Evolutionary conservation across 1,140 invertebrate genomes (phyloP).

Genomic region (Drosophila mauritiana): DNA sequence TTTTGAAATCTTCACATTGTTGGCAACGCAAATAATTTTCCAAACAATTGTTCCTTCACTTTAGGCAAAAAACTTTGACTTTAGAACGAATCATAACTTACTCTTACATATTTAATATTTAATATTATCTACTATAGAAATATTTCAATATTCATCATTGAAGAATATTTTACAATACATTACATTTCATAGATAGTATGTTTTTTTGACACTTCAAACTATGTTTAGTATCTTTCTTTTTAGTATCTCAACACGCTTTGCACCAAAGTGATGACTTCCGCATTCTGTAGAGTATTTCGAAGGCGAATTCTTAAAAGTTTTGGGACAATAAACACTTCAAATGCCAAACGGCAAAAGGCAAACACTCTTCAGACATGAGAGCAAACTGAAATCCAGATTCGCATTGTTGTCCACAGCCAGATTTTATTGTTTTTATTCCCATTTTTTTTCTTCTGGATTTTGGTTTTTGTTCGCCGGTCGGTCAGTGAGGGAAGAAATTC

Average conservation of each 20-base stretch:
- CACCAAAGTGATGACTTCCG: background rate
- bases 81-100: background rate
- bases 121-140: too few species aligned
- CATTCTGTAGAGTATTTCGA: conserved; percentile 22
- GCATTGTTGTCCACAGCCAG: conserved; percentile 33
- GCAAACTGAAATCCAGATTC: conserved; percentile 45
- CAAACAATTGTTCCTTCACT: background rate
- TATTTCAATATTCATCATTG: background rate
- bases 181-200: too few species aligned
- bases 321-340: conserved; percentile 51
- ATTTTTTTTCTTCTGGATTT: conserved; percentile 33
- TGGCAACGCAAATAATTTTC: background rate
- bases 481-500: conserved; percentile 25
- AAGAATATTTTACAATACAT: background rate
- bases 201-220: too few species aligned
- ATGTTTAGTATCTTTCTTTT: too few species aligned
- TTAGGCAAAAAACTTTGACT: too few species aligned
- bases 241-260: too few species aligned
- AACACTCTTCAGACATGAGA: conserved; percentile 46
- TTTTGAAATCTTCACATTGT: conserved; percentile 3
- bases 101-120: background rate
- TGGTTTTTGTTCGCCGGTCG: conserved; percentile 41
- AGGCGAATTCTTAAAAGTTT: conserved; percentile 33
- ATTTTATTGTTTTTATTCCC: conserved; percentile 16
- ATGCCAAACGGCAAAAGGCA: conserved; percentile 44